Evolutionary conservation across 2,888 invertebrate species (phyloP), one percentile per base, ranked within the genome.

Genomic region (Dasypogon diadema): DNA sequence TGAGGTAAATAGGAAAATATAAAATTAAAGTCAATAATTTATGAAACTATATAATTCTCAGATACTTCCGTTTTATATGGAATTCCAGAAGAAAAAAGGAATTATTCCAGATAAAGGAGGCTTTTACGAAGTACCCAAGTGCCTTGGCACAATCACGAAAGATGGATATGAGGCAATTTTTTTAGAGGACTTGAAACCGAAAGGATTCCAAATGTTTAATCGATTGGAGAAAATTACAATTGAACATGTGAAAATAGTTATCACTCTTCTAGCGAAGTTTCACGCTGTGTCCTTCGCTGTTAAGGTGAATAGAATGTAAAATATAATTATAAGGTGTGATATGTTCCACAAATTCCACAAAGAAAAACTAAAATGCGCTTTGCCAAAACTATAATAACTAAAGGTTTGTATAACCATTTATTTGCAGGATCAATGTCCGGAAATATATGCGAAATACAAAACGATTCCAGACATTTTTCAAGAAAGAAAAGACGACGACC

Each of bases 261-360:
- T 88, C 77, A 82, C 83, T 72, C 83, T 84, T 4, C 83, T 88
- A 48, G 88, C 86, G 8, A 88, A 87, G 54, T 84, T 87, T 63
- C 88, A 88, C 79, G 88, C 88, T 0, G 80, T 87, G 2, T 87
- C 88, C 2, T 81, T 88, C 73, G 87, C 87, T 0, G 80, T 86
- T 10, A 82, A 80, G 65, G 82, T 84, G 78, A 48, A 22, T 14
- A n/a, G n/a, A n/a, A n/a, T n/a, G n/a, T n/a, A n/a, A n/a, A n/a
- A n/a, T n/a, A n/a, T n/a, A n/a, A n/a, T n/a, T n/a, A n/a, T n/a
- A n/a, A n/a, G n/a, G n/a, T n/a, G n/a, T n/a, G 16, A 30, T 4
- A 6, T 30, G 6, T 60, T 60, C 16, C 22, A 18, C 16, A 34
- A 18, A 6, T 34, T 34, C 14, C 58, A 60, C 16, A 34, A 34